Evolutionary conservation across 23 tunicate species (phyloP).

Genomic region (Ciona savignyi): DNA sequence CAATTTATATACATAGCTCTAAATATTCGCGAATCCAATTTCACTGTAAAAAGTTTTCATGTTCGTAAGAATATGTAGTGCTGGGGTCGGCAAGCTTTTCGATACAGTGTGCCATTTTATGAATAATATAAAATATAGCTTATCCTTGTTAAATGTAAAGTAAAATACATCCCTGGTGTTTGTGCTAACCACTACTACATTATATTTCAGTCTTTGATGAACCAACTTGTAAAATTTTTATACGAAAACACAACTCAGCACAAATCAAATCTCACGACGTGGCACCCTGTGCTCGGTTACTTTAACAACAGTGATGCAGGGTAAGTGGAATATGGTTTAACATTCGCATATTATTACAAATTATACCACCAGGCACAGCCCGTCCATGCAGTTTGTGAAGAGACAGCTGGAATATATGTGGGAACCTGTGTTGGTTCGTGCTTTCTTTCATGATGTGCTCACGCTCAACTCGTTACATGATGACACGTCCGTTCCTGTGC

Average conservation of each 20-base stretch:
- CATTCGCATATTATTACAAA: neutral
- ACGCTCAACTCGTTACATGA: slow-evolving; percentile 65
- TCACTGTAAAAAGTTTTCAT: too few species aligned
- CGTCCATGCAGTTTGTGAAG: slow-evolving; percentile 44
- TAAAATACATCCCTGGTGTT: too few species aligned
- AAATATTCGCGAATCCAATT: too few species aligned
- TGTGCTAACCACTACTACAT: too few species aligned
- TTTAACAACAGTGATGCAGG: slow-evolving; percentile 23
- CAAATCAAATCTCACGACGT: slow-evolving; percentile 38
- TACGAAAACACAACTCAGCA: slow-evolving; percentile 26
- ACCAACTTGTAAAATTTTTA: slow-evolving; percentile 43
- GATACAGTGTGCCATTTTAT: too few species aligned
- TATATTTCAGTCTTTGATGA: slow-evolving; percentile 43
- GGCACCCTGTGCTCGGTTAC: slow-evolving; percentile 95
- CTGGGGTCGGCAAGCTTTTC: too few species aligned
- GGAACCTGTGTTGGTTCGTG: slow-evolving; percentile 42
- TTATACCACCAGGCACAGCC: neutral
- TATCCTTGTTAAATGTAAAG: too few species aligned
- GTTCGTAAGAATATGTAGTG: too few species aligned
- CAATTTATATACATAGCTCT: too few species aligned
- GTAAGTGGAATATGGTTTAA: slow-evolving; percentile 7
- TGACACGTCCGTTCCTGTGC: slow-evolving; percentile 50
- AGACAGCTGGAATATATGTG: slow-evolving; percentile 59
- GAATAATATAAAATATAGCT: too few species aligned
- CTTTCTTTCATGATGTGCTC: slow-evolving; percentile 64